Evolutionary conservation across 1,140 invertebrate genomes (phyloP).

Genomic region (Epicauta chinensis): DNA sequence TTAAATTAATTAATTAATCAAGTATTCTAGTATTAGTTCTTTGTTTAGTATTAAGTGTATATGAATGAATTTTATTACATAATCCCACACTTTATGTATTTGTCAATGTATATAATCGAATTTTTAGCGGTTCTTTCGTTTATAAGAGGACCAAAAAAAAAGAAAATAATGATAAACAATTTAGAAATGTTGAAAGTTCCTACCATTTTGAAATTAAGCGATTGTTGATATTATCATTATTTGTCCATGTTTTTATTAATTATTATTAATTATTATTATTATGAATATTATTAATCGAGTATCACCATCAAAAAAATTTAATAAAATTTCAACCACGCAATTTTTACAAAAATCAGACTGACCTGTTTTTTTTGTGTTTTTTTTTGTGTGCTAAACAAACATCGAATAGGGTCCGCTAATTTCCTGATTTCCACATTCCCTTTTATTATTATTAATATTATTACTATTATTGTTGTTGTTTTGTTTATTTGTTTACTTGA

Average conservation of each 20-base stretch:
- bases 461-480: no score
- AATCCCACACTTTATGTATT: slow-evolving; percentile 24
- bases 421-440: not conserved
- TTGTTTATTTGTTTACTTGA: slow-evolving; percentile 27
- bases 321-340: slow-evolving; percentile 3
- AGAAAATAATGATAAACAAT: no score
- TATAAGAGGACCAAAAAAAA: slow-evolving; percentile 32
- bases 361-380: slow-evolving; percentile 27
- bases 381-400: slow-evolving; percentile 25
- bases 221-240: slow-evolving; percentile 24
- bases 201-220: slow-evolving; percentile 27
- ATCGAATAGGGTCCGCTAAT: slow-evolving; percentile 33
- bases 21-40: slow-evolving; percentile 24
- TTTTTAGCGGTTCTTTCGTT: slow-evolving; percentile 35
- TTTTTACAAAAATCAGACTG: slow-evolving; percentile 23
- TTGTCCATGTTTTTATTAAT: no score
- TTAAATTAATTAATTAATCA: slow-evolving; percentile 19
- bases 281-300: slow-evolving; percentile 22
- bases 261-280: slow-evolving; percentile 17
- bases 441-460: no score
- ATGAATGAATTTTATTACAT: slow-evolving; percentile 29
- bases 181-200: slow-evolving; percentile 39
- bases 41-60: slow-evolving; percentile 33
- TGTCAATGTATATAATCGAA: slow-evolving; percentile 36
- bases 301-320: not conserved